Base-by-base conservation (phyloP, 2,888 invertebrate genomes). In the Cerastis leucographa region DNA sequence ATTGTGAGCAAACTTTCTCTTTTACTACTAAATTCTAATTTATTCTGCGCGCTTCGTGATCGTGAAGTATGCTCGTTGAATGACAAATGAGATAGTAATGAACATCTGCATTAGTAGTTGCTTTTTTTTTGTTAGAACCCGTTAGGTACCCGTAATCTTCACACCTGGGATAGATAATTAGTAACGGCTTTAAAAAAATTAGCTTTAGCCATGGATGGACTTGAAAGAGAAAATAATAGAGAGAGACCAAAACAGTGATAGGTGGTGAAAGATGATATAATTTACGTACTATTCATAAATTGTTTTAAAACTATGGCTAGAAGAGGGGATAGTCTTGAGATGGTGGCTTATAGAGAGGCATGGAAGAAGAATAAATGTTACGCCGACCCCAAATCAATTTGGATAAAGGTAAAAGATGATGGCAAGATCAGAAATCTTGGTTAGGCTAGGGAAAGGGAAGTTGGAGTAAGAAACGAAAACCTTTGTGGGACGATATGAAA, bases 11-110 rank as follows among this genome's bases (percentile, higher is more conserved):
- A 75, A 87, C 88, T 88, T 88, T 88, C 88, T 87, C 89, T 83
- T 88, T 88, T 82, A 78, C 81, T 78, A 88, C 86, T 79, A 84
- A 86, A 86, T 80, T 86, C 83, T 88, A 87, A 88, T 88, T 76
- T 88, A 87, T 87, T 81, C 86, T 62, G 77, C 54, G 71, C 69
- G 71, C 65, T 71, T 81, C 89, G 89, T 84, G 87, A 86, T 79
- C 76, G 81, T 71, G 72, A 65, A 73, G 76, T 84, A 76, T 78
- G 83, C 78, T 51, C 40, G 56, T 42, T 61, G 88, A 84, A 84
- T 88, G 76, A 73, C 62, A 66, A 82, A 82, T 76, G 54, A 74
- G 79, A 29, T 62, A 44, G 81, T 79, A 75, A 84, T 77, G 83
- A 78, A 75, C 44, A 83, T 84, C 86, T 83, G 71, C 70, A 78